Evolutionary conservation across 2,113 vertebrate species (phyloP).

Genomic region (Tylochromis polylepis): DNA sequence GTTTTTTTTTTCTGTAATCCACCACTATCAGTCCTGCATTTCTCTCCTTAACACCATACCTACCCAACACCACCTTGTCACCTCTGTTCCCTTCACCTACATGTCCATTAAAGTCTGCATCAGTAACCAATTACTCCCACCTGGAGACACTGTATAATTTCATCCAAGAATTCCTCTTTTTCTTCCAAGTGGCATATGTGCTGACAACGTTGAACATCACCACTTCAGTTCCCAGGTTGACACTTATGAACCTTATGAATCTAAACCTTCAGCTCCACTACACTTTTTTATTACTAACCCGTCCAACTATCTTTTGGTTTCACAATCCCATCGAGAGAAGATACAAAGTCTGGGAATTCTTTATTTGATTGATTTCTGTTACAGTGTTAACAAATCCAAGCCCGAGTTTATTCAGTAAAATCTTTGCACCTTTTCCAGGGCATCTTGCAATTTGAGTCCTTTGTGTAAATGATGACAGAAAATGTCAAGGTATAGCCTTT

Average conservation of each 20-base stretch:
- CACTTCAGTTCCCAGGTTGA: background rate
- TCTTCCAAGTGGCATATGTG: background rate
- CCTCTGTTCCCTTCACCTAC: background rate
- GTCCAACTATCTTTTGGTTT: background rate
- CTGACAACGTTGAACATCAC: background rate
- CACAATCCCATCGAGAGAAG: background rate
- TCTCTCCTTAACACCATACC: background rate
- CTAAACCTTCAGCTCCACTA: background rate
- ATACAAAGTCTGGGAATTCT: background rate
- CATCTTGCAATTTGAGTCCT: background rate
- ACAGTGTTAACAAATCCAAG: background rate
- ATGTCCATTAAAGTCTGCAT: background rate
- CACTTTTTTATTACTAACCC: background rate
- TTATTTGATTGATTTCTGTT: background rate
- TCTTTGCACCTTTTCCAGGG: background rate
- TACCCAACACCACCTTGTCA: background rate
- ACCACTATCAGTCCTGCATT: background rate
- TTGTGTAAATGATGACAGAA: background rate
- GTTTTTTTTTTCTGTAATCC: background rate
- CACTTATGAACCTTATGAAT: background rate
- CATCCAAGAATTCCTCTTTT: background rate
- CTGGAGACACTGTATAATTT: background rate
- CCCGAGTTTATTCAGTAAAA: background rate
- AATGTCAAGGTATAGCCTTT: background rate
- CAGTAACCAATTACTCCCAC: background rate